Base-by-base conservation (phyloP, 2,888 invertebrate genomes). In the Xanthorhoe spadicearia region DNA sequence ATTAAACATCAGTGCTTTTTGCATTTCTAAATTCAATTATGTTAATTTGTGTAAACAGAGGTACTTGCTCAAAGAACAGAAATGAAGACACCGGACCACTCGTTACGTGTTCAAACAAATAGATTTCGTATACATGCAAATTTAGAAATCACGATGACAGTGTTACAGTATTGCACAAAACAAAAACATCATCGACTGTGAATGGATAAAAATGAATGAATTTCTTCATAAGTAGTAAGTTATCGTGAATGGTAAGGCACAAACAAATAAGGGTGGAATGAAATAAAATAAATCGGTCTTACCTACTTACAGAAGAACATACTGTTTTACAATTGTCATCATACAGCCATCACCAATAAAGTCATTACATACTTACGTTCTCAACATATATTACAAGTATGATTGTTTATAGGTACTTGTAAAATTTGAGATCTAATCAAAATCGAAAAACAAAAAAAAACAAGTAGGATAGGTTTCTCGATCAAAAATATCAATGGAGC, bases 71-170 rank as follows among this genome's bases (percentile, higher is more conserved):
- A 59, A 56, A 54, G 46, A 51, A 35, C 15, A 59, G 59, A 66
- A 66, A 53, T 61, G 59, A 55, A 49, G n/a, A 32, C 49, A 49
- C 28, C 35, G 9, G 55, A 49, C 60, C 63, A 58, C 66, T 74
- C 68, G 43, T 48, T 52, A 66, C 64, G 57, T 57, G 18, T 55
- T 53, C 56, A 66, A 71, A 66, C 65, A 69, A 71, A 74, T 59
- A 57, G 48, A 72, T 74, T 61, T 69, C 71, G 55, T 69, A 55
- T 18, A 72, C 23, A 67, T 77, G 78, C 64, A 79, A 79, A 79
- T 75, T 78, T 75, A 64, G 72, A 74, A 74, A 75, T 70, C 75
- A 64, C 73, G 70, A 69, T 68, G 65, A 38, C 32, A 13, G 49
- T 17, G 46, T n/a, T 46, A 15, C 46, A 15, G n/a, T 15, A 10